Base-by-base conservation (phyloP, 1,140 invertebrate genomes). In the Sweltsa coloradensis region DNA sequence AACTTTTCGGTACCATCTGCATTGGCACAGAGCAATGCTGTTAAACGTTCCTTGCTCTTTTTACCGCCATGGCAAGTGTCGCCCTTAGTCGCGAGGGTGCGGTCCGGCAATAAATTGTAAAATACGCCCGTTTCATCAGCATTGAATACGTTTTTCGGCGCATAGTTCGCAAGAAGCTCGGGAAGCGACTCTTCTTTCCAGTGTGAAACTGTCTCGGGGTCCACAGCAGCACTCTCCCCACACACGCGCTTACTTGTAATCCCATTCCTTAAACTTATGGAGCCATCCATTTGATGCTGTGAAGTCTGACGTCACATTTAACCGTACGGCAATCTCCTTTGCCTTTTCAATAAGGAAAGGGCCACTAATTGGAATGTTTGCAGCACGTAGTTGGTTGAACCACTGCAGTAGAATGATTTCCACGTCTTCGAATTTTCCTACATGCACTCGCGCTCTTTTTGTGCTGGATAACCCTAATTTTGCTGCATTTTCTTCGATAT, bases 91-190 rank as follows among this genome's bases (percentile, higher is more conserved):
- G 41, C 40, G 6, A 57, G 29, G 3, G 55, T 57, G 41, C 55
- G 51, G 11, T 55, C 54, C 34, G 60, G 65, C 47, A 66, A 51
- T 29, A 53, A 55, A 53, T 60, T 58, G 39, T 53, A 71, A 53
- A 70, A 70, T 23, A 70, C 39, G n/a, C 62, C 64, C 7, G 60
- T 62, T 57, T 71, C 64, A 58, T 70, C 65, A 40, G 59, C 59
- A 55, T 69, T 71, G 48, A 63, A 69, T 53, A 72, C 61, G 50
- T 68, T 57, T 34, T 54, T 48, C 42, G 58, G 44, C 2, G 54
- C 21, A 48, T 65, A 62, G 2, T 41, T 24, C 22, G 25, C n/a
- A 18, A 47, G 1, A 14, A 47, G 3, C 5, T 1, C n/a, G 9
- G 27, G 25, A 1, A 41, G 31, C 24, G n/a, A n/a, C n/a, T 31